Evolutionary conservation across 2,888 invertebrate genomes (phyloP).

Genomic region (Cheilosia variabilis): DNA sequence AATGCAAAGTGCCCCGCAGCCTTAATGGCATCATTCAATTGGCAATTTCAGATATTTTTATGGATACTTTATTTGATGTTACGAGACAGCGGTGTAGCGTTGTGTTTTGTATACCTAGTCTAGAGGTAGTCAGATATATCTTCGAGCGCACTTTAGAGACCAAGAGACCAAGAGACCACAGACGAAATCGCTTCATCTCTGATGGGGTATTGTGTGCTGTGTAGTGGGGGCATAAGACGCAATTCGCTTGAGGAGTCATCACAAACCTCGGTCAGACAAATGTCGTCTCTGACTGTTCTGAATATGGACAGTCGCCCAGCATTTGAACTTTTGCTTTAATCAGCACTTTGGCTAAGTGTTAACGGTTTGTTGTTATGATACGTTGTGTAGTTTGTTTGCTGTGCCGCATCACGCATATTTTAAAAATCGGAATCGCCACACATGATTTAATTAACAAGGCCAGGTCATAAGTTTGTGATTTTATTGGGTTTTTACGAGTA

Average conservation of each 20-base stretch:
- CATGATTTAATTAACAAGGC: slow-evolving; percentile 66
- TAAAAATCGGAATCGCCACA: slow-evolving; percentile 24
- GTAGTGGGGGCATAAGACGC: slow-evolving; percentile 7
- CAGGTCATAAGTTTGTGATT: slow-evolving; percentile 63
- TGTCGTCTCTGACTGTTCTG: slow-evolving; percentile 18
- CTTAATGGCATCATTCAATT: slow-evolving; percentile 82
- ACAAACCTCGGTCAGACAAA: slow-evolving; percentile 48
- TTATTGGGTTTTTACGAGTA: slow-evolving; percentile 66
- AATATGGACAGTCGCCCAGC: not conserved
- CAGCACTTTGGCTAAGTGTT: slow-evolving; percentile 62
- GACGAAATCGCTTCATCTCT: slow-evolving; percentile 55
- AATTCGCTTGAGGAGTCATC: slow-evolving; percentile 56
- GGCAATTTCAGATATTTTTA: slow-evolving; percentile 82
- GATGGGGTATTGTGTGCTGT: not conserved
- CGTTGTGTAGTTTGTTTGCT: not conserved
- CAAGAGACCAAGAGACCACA: slow-evolving; percentile 29
- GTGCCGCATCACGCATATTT: slow-evolving; percentile 21
- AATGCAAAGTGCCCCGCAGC: slow-evolving; percentile 77
- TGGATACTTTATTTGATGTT: slow-evolving; percentile 78
- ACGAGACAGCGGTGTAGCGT: slow-evolving; percentile 54
- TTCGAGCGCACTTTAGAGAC: slow-evolving; percentile 30
- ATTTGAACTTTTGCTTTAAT: slow-evolving; percentile 61
- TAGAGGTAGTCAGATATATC: slow-evolving; percentile 15
- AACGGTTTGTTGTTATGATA: slow-evolving; percentile 64
- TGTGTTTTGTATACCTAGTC: not conserved